Conservation (phyloP, 2,113 vertebrate species). For the Myocastor coypus region DNA sequence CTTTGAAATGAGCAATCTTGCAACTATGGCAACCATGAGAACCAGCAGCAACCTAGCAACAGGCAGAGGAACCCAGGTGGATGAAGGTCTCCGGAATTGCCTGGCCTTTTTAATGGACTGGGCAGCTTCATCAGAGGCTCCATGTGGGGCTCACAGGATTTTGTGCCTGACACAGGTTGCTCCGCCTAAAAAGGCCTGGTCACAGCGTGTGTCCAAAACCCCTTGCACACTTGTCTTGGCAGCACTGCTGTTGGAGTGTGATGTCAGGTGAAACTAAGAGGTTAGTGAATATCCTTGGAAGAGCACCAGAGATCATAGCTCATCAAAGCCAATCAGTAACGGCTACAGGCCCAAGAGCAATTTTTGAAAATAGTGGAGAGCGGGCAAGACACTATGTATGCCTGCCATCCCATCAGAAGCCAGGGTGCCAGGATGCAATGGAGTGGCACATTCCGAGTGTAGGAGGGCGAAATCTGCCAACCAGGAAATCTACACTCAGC, state of each 20-base stretch:
- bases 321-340: neutral
- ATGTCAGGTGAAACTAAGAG: neutral
- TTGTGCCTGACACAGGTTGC: neutral
- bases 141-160: neutral
- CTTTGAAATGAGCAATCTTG: neutral
- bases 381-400: neutral
- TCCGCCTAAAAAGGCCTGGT: neutral
- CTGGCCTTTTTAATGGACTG: neutral
- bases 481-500: neutral
- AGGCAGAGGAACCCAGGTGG: neutral
- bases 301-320: neutral
- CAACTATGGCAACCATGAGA: neutral
- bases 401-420: neutral
- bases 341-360: neutral
- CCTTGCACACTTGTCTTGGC: neutral
- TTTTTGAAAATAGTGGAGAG: neutral
- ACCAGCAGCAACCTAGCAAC: neutral
- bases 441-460: neutral
- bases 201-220: neutral
- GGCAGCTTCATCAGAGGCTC: neutral
- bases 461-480: neutral
- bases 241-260: neutral
- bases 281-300: neutral
- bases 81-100: neutral
- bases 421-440: neutral